Evolutionary conservation across 2,797 vertebrate genomes (phyloP).

Genomic region (Botia almorhae): DNA sequence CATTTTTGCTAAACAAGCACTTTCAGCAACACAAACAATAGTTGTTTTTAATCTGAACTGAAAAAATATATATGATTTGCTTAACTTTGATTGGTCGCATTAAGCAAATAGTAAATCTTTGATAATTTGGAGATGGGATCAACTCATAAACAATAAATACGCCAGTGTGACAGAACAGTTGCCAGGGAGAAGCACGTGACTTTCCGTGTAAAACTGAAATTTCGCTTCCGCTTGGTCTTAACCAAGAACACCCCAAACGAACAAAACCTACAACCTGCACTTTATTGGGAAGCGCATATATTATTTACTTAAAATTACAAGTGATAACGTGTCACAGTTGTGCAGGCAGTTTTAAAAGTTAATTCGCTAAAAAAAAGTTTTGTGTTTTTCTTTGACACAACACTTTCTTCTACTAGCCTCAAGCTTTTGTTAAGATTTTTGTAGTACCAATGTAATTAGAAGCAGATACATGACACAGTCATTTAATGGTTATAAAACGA

Average conservation of each 20-base stretch:
- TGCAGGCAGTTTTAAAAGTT: no score
- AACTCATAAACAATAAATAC: not conserved
- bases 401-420: not conserved
- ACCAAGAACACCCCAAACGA: not conserved
- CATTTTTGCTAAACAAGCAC: not conserved
- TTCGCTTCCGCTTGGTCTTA: constrained; percentile 14
- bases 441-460: not conserved
- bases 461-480: no score
- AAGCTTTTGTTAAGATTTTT: not conserved
- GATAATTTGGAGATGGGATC: no score
- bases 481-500: no score
- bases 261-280: no score
- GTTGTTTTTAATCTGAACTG: not conserved
- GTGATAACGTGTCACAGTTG: not conserved
- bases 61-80: not conserved
- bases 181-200: constrained; percentile 16
- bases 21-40: not conserved
- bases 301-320: no score
- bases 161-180: not conserved
- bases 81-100: not conserved
- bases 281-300: no score
- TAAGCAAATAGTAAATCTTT: no score
- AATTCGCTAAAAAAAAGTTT: not conserved
- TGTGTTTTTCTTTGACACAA: not conserved
- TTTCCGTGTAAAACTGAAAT: not conserved